These are phyloP conservation scores for Plusia festucae DNA, from an alignment of 2,888 invertebrate species.

Conservation along the genomic window DNA sequence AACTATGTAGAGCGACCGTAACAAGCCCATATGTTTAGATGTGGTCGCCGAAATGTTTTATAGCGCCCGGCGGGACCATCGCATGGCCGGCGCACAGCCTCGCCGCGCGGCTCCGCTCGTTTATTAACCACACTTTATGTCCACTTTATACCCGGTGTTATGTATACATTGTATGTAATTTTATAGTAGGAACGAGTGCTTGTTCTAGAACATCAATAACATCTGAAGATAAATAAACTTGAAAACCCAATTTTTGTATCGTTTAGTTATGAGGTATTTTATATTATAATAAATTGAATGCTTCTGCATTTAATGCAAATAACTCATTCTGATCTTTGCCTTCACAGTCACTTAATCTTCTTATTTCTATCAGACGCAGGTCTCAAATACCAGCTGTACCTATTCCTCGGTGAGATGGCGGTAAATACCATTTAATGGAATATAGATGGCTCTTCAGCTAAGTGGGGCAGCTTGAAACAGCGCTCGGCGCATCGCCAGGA, in stretches of 20 bases:
- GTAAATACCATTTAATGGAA: slow-evolving; percentile 2
- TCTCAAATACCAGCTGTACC: not conserved
- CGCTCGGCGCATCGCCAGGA: not conserved
- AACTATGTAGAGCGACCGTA: not conserved
- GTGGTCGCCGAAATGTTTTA: slow-evolving; percentile 35
- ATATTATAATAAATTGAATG: no score
- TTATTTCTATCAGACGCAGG: slow-evolving; percentile 4
- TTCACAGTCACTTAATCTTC: not conserved
- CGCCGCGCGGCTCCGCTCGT: slow-evolving; percentile 10
- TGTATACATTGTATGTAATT: not conserved
- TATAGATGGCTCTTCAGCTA: slow-evolving; percentile 4
- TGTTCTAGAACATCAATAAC: not conserved
- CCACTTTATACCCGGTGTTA: not conserved
- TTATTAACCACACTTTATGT: slow-evolving; percentile 7
- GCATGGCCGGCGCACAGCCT: not conserved
- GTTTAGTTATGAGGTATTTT: no score
- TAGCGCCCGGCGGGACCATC: slow-evolving; percentile 24
- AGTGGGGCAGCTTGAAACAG: slow-evolving; percentile 4
- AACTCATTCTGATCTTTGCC: not conserved
- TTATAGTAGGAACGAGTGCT: not conserved
- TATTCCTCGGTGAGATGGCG: not conserved
- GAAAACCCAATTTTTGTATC: no score
- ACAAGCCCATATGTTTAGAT: slow-evolving; percentile 15
- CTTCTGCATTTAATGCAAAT: not conserved
- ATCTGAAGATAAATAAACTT: no score